Percentiles rank a stretch among this genome's conserved stretches.
Conservation (phyloP, 30 jellyfish, hydroid and myxozoan genomes). For the Aurelia coerulea region DNA sequence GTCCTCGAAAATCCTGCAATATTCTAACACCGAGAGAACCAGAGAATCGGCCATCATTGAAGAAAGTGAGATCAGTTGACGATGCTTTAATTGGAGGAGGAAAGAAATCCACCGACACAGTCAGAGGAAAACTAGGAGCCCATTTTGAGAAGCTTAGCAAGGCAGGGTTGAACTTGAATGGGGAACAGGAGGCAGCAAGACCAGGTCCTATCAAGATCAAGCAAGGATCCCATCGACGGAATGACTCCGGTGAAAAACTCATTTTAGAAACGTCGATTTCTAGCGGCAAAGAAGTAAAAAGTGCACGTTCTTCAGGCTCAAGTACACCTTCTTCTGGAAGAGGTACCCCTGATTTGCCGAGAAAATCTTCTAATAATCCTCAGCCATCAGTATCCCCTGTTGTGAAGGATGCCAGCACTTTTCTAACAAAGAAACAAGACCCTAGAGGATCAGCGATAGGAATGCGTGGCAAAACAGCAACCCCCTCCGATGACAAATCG, state of each 20-base stretch:
- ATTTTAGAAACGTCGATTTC: not conserved
- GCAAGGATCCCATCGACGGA: slow-evolving; percentile 17
- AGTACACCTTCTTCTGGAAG: slow-evolving; percentile 56
- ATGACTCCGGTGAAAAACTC: slow-evolving; percentile 15
- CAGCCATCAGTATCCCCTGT: not conserved
- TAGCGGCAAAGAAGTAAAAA: not conserved
- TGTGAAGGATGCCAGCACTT: not conserved
- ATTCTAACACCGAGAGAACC: not conserved
- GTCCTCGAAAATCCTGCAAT: slow-evolving; percentile 15
- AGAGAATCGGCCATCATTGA: not conserved
- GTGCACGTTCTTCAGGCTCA: slow-evolving; percentile 48
- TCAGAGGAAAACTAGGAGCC: slow-evolving; percentile 50
- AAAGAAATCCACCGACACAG: slow-evolving; percentile 22
- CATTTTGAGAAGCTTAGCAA: slow-evolving; percentile 61
- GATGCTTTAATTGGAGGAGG: slow-evolving; percentile 25
- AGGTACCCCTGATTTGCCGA: slow-evolving; percentile 51
- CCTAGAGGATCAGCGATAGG: slow-evolving; percentile 7
- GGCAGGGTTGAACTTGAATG: slow-evolving; percentile 53
- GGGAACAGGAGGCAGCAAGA: slow-evolving; percentile 1
- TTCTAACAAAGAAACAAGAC: slow-evolving; percentile 16
- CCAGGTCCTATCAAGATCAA: slow-evolving; percentile 1
- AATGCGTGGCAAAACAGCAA: slow-evolving; percentile 22
- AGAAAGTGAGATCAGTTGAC: slow-evolving; percentile 48
- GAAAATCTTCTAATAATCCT: not conserved
- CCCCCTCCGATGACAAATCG: slow-evolving; percentile 51